Evolutionary conservation across 1,140 invertebrate genomes (phyloP).

Genomic region (Eupeodes corollae): DNA sequence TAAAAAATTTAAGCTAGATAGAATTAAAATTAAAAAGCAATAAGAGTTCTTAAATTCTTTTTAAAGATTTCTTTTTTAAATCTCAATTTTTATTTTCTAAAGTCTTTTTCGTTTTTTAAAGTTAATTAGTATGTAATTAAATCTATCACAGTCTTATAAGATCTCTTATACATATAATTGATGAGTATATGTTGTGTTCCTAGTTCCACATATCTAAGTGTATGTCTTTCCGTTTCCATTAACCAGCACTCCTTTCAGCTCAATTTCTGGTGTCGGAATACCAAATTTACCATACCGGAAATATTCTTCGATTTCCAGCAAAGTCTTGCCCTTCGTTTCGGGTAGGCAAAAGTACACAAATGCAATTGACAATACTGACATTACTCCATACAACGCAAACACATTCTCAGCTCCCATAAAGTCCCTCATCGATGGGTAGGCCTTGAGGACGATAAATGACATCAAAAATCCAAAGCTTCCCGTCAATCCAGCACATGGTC

Average conservation of each 20-base stretch:
- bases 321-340: slow-evolving; percentile 66
- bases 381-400: slow-evolving; percentile 58
- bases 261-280: slow-evolving; percentile 7
- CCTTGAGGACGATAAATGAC: slow-evolving; percentile 62
- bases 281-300: slow-evolving; percentile 29
- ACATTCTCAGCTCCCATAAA: slow-evolving; percentile 47
- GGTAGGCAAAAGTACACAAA: slow-evolving; percentile 59
- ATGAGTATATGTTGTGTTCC: no score
- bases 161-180: no score
- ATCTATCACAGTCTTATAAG: no score
- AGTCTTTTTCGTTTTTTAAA: no score
- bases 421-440: slow-evolving; percentile 49
- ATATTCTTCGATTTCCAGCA: slow-evolving; percentile 58
- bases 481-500: slow-evolving; percentile 53
- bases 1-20: no score
- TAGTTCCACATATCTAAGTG: no score
- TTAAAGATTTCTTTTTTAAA: no score
- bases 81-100: no score
- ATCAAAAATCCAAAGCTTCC: slow-evolving; percentile 55
- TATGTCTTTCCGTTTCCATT: no score
- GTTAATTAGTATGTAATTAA: no score
- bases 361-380: slow-evolving; percentile 54
- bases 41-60: no score
- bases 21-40: no score
- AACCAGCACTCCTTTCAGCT: slow-evolving; percentile 24